Conservation (phyloP, 2,888 invertebrate species). For the Spisula subtruncata region DNA sequence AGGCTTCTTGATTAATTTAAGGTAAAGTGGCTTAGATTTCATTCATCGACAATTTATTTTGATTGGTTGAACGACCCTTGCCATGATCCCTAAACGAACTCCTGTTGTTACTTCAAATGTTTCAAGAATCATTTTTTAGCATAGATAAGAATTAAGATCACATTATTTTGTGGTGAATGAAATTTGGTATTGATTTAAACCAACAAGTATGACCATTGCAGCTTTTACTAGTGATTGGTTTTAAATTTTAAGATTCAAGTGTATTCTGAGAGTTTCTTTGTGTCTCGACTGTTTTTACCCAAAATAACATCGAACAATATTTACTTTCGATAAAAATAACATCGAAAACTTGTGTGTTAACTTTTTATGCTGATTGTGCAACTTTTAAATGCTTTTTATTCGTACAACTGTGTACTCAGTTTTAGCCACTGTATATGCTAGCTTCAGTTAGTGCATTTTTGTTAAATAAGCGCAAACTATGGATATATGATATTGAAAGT, state of each 20-base stretch:
- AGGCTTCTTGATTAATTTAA: too few relatives aligned
- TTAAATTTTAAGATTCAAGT: not conserved
- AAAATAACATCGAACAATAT: not conserved
- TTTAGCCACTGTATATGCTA: constrained; percentile 19
- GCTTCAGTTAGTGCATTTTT: constrained; percentile 21
- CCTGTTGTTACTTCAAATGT: not conserved
- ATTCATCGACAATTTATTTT: too few relatives aligned
- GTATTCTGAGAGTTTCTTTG: not conserved
- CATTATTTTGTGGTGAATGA: too few relatives aligned
- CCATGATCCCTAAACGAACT: too few relatives aligned
- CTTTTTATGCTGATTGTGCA: constrained; percentile 18
- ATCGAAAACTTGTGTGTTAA: constrained; percentile 7
- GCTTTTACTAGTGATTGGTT: too few relatives aligned
- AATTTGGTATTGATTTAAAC: too few relatives aligned
- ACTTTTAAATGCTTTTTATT: constrained; percentile 22
- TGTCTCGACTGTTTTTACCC: not conserved
- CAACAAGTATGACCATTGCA: too few relatives aligned
- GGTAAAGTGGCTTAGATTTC: too few relatives aligned
- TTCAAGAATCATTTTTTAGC: not conserved
- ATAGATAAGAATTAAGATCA: too few relatives aligned
- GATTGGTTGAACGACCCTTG: too few relatives aligned
- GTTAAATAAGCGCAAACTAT: not conserved
- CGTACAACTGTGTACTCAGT: not conserved
- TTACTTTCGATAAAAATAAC: constrained; percentile 15
- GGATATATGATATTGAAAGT: constrained; percentile 3